Conservation (phyloP, 2,888 invertebrate genomes). For the Thymelicus sylvestris region DNA sequence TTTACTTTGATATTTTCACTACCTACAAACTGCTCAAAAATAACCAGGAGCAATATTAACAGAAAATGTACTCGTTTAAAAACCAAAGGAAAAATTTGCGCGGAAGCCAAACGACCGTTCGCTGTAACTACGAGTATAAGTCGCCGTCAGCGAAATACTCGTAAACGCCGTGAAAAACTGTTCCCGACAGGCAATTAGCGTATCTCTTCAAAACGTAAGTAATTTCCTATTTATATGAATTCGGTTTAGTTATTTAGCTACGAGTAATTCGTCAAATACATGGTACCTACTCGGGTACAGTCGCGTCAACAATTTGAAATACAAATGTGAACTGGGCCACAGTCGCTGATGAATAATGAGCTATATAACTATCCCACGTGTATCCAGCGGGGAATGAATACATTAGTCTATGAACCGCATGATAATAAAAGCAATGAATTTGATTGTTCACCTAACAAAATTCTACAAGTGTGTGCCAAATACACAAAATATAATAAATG, state of each 20-base stretch:
- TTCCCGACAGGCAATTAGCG: constrained; percentile 24
- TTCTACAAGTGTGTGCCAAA: no score
- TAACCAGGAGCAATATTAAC: background rate
- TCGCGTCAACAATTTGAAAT: constrained; percentile 29
- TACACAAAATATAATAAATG: no score
- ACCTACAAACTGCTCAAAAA: background rate
- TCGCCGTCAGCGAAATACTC: background rate
- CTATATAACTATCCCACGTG: constrained; percentile 23
- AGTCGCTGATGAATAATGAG: constrained; percentile 31
- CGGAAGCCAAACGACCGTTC: background rate
- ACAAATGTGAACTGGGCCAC: constrained; percentile 18
- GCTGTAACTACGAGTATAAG: constrained; percentile 4
- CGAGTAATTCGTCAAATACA: constrained; percentile 31
- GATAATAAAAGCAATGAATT: constrained; percentile 17
- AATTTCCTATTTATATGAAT: constrained; percentile 25
- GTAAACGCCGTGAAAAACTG: constrained; percentile 16
- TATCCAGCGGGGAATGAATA: constrained; percentile 29
- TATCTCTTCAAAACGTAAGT: constrained; percentile 16
- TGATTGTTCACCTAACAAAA: background rate
- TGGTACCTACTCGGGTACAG: constrained; percentile 18
- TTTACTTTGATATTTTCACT: background rate
- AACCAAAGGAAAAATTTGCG: background rate
- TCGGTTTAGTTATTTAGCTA: constrained; percentile 20
- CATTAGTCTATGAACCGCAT: constrained; percentile 27
- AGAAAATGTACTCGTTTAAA: background rate